A percentile compares a stretch with the other conserved stretches of the same genome.
Conservation (phyloP, 1,140 invertebrate genomes). For the Telenomus remus region DNA sequence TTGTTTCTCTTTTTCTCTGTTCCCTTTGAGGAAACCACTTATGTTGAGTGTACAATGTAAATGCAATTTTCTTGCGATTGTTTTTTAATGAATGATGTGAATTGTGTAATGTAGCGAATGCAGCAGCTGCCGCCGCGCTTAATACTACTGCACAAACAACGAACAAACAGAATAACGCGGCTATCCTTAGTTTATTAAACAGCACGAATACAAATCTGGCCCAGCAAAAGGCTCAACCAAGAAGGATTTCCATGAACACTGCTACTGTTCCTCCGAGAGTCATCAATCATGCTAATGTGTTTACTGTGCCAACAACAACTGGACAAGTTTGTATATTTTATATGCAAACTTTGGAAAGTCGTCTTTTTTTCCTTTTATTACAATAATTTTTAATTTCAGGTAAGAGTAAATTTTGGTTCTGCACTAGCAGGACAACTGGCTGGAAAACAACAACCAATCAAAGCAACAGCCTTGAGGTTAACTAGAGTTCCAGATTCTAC, state of each 20-base stretch:
- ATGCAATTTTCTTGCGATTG: too few species aligned
- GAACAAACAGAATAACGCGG: constrained; percentile 78
- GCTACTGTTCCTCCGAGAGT: constrained; percentile 69
- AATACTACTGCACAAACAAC: constrained; percentile 73
- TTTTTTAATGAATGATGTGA: too few species aligned
- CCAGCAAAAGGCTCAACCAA: constrained; percentile 69
- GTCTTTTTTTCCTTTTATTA: too few species aligned
- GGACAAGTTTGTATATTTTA: constrained; percentile 64
- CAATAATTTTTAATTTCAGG: constrained; percentile 54
- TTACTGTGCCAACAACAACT: constrained; percentile 71
- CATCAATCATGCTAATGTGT: constrained; percentile 72
- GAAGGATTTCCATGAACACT: constrained; percentile 71
- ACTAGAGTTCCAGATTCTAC: constrained; percentile 71
- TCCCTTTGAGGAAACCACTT: too few species aligned
- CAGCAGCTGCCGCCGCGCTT: constrained; percentile 75
- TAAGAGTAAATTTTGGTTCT: constrained; percentile 70
- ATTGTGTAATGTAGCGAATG: constrained; percentile 48
- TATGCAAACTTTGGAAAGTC: neutral
- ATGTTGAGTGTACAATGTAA: too few species aligned
- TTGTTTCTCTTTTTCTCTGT: neutral
- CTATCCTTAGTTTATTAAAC: constrained; percentile 84
- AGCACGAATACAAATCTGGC: constrained; percentile 80
- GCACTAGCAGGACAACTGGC: constrained; percentile 69
- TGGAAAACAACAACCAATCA: constrained; percentile 71
- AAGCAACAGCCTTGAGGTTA: constrained; percentile 71